phyloP scores from a whole-genome alignment of 2,113 vertebrate genomes.

The Podarcis muralis region DNA sequence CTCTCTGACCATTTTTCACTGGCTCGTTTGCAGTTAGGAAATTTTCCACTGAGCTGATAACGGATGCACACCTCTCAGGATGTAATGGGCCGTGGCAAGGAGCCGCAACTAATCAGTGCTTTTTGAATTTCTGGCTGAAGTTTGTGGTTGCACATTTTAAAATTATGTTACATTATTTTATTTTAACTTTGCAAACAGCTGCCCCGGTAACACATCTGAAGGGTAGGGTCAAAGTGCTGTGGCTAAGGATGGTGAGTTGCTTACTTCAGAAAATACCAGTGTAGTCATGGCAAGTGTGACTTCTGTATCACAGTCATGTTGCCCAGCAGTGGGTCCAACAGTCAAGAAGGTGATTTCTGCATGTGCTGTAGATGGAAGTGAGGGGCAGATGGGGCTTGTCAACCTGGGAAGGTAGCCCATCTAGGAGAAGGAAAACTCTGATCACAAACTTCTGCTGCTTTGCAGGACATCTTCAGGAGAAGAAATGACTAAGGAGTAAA shows the following conservation, averaged over 20 bases:
- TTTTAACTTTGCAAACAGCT: background rate
- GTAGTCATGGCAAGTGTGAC: background rate
- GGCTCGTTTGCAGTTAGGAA: background rate
- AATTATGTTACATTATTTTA: background rate
- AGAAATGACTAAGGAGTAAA: no score
- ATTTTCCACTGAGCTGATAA: background rate
- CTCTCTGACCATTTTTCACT: background rate
- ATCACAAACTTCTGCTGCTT: no score
- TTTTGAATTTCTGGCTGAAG: background rate
- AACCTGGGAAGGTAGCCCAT: no score
- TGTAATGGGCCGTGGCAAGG: background rate
- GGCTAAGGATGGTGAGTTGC: no score
- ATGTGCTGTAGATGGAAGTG: no score
- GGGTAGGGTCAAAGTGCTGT: background rate
- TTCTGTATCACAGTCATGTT: background rate
- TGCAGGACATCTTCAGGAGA: no score
- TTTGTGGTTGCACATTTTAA: background rate
- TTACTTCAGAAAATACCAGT: background rate
- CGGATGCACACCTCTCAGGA: background rate
- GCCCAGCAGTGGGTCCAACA: no score
- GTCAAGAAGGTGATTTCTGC: no score
- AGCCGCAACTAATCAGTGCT: background rate
- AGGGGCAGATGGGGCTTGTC: no score
- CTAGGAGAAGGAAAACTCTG: no score
- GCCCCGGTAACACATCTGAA: background rate